Evolutionary conservation across 1,140 invertebrate genomes (phyloP).

Genomic region (Mercenaria mercenaria): DNA sequence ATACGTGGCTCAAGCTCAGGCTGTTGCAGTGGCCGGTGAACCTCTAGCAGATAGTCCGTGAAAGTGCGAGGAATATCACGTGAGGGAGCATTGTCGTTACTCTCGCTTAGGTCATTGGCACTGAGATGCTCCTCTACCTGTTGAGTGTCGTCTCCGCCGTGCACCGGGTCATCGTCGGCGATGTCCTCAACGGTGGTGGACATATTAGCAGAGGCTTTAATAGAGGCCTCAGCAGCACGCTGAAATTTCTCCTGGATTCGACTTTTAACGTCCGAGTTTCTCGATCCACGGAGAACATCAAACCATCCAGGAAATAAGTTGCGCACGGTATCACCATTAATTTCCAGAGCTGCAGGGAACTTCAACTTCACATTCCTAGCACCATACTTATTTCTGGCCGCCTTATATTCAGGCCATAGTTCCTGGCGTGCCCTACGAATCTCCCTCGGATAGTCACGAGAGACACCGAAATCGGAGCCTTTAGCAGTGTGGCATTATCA

Average conservation of each 20-base stretch:
- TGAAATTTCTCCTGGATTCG: not conserved
- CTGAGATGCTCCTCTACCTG: not conserved
- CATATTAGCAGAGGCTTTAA: not conserved
- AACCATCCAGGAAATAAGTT: slow-evolving; percentile 13
- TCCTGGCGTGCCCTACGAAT: not conserved
- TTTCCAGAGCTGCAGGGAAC: not conserved
- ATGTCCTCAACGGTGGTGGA: not conserved
- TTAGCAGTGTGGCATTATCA: not conserved
- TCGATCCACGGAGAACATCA: not conserved
- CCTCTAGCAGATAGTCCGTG: not conserved
- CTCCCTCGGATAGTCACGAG: not conserved
- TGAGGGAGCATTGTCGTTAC: not conserved
- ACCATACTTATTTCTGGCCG: not conserved
- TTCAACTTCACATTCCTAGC: not conserved
- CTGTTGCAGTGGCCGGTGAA: not conserved
- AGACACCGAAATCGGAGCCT: not conserved
- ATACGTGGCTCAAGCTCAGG: not conserved
- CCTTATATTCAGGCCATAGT: slow-evolving; percentile 21
- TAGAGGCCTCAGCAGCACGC: not conserved
- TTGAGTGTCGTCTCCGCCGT: not conserved
- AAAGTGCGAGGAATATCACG: not conserved
- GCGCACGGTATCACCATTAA: not conserved
- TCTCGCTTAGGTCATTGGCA: not conserved
- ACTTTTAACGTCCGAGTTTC: not conserved
- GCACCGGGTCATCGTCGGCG: not conserved